Evolutionary conservation across 2,113 vertebrate genomes (phyloP).

Genomic region (Eubucco bourcierii): DNA sequence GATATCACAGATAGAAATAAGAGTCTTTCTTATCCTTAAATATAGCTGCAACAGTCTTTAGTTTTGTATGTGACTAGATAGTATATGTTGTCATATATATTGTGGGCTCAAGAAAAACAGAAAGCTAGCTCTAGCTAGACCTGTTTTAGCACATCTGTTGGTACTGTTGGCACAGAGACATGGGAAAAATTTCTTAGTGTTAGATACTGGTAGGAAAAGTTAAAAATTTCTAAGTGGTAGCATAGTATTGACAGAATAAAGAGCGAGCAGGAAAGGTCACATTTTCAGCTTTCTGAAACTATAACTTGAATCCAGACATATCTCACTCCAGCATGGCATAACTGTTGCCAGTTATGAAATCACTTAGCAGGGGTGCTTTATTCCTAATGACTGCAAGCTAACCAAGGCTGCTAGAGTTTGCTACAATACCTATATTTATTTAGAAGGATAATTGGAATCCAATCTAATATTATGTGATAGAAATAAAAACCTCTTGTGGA

Average conservation of each 20-base stretch:
- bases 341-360: constrained; percentile 17
- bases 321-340: not conserved
- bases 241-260: not conserved
- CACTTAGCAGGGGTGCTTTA: constrained; percentile 2
- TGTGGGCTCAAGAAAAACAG: not conserved
- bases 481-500: constrained; percentile 2
- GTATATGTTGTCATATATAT: not conserved
- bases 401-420: not conserved
- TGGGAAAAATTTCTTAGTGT: not conserved
- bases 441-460: constrained; percentile 13
- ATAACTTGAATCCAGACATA: not conserved
- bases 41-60: not conserved
- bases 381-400: constrained; percentile 22
- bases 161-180: not conserved
- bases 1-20: not conserved
- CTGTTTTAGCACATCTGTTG: not conserved
- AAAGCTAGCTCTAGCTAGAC: not conserved
- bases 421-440: constrained; percentile 15
- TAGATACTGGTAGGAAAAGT: not conserved
- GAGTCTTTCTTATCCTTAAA: not conserved
- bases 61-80: not conserved
- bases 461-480: not conserved
- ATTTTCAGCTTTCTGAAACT: not conserved
- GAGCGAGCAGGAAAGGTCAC: not conserved
- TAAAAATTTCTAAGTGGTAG: not conserved